phyloP scores from a whole-genome alignment of 2,113 vertebrate species.

The Laticauda laticaudata region DNA sequence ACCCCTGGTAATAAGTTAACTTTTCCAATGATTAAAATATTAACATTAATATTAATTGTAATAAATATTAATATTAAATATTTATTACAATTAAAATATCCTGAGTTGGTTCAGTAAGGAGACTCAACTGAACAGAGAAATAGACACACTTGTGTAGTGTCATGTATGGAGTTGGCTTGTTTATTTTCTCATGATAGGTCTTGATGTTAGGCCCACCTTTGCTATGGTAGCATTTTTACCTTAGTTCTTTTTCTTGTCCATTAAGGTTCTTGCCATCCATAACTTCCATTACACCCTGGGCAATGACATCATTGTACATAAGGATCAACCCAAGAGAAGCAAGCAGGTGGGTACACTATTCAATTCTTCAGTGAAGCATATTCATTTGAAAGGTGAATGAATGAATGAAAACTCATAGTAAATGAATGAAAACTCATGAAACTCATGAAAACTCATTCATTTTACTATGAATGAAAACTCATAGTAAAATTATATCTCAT shows the following conservation, averaged over 20 bases:
- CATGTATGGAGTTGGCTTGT: neutral
- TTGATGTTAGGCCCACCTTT: neutral
- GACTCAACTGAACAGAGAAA: neutral
- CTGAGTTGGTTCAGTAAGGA: neutral
- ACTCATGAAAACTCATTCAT: too few relatives aligned
- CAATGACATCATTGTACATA: neutral
- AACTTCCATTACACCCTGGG: constrained; percentile 4
- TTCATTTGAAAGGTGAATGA: neutral
- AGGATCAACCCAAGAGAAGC: neutral
- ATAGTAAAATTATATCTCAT: neutral
- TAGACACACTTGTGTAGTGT: neutral
- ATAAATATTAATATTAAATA: too few relatives aligned
- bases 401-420: neutral
- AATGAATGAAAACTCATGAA: too few relatives aligned
- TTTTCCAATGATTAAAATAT: too few relatives aligned
- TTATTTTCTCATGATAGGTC: neutral
- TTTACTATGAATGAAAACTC: neutral
- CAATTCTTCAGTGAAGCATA: neutral
- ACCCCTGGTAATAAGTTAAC: too few relatives aligned
- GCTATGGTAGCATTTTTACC: neutral
- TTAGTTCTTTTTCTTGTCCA: neutral
- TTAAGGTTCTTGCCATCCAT: constrained; percentile 36
- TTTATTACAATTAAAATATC: neutral
- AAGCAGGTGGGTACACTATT: constrained; percentile 29
- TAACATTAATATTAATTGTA: too few relatives aligned